These are phyloP conservation scores for Cyanoramphus novaezelandiae DNA, from an alignment of 2,113 vertebrate species.

Conservation along the genomic window DNA sequence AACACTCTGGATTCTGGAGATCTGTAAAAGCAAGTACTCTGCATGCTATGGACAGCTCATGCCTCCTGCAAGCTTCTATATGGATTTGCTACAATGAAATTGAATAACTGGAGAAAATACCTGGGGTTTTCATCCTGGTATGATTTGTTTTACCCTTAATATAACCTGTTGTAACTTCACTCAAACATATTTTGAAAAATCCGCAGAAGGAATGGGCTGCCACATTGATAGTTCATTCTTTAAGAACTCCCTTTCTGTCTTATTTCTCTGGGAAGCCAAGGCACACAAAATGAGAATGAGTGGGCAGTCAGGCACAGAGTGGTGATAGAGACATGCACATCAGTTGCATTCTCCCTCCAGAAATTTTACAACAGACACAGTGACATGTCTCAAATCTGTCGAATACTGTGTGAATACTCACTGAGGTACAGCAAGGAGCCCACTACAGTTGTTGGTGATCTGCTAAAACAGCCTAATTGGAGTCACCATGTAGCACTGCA, in stretches of 20 bases:
- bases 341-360: background rate
- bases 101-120: conserved; percentile 7
- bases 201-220: background rate
- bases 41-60: background rate
- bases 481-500: background rate
- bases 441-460: background rate
- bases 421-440: background rate
- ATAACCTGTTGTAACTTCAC: background rate
- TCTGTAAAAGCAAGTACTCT: conserved; percentile 4
- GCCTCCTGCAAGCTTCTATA: background rate
- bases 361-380: background rate
- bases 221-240: background rate
- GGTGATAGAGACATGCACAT: too few species aligned
- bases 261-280: background rate
- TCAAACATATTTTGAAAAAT: background rate
- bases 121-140: background rate
- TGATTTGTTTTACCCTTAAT: background rate
- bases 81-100: background rate
- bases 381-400: background rate
- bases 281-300: background rate
- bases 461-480: background rate
- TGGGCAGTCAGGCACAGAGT: background rate
- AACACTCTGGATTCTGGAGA: conserved; percentile 1
- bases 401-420: background rate
- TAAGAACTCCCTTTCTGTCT: background rate